phyloP scores from a whole-genome alignment of 2,888 invertebrate species.

The Julus scanicus region DNA sequence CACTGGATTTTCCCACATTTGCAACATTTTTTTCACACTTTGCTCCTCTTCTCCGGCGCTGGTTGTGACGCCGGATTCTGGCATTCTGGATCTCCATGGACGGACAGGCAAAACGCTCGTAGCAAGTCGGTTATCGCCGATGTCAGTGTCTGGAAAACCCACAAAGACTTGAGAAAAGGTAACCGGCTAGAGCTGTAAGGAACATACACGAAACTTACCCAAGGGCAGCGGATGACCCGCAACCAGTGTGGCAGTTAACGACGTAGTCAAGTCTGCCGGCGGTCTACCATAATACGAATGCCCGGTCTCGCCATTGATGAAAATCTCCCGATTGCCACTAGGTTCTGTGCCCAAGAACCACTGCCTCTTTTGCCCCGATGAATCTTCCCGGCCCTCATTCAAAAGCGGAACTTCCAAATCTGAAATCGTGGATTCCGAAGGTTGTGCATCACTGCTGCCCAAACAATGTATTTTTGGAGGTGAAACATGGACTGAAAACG shows the following conservation, averaged over 20 bases:
- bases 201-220: neutral
- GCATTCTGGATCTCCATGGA: slow-evolving; percentile 21
- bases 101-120: slow-evolving; percentile 56
- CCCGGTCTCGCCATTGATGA: neutral
- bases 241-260: neutral
- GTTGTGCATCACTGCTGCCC: too few relatives aligned
- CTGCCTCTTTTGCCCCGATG: neutral
- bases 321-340: neutral
- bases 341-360: slow-evolving; percentile 26
- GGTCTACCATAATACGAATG: slow-evolving; percentile 25
- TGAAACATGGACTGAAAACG: neutral
- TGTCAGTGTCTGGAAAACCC: slow-evolving; percentile 48
- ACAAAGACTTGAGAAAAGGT: neutral
- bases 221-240: neutral
- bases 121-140: slow-evolving; percentile 57
- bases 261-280: neutral
- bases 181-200: neutral
- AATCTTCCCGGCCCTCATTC: neutral
- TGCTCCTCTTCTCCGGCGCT: neutral
- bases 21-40: neutral
- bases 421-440: neutral
- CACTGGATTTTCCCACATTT: slow-evolving; percentile 41
- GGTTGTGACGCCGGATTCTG: neutral
- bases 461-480: neutral
- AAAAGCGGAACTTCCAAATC: neutral